Conservation (phyloP, 2,113 vertebrate species). For the Suricata suricatta region DNA sequence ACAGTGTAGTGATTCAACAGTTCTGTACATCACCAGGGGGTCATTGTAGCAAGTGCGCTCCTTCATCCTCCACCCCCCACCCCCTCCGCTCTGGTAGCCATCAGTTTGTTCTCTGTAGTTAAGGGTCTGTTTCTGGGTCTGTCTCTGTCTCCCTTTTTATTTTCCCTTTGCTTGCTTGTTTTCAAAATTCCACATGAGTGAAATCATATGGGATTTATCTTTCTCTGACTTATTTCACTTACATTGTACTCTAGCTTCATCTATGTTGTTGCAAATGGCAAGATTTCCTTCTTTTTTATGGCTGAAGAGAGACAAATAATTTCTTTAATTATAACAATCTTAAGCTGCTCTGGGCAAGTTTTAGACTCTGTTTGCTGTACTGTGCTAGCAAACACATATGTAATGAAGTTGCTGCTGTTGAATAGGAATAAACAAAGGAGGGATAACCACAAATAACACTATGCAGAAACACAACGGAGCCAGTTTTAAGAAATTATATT, state of each 20-base stretch:
- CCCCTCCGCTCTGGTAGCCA: background rate
- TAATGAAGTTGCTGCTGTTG: background rate
- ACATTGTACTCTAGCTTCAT: background rate
- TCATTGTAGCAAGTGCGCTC: background rate
- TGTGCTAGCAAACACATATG: background rate
- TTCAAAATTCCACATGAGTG: background rate
- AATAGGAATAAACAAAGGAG: background rate
- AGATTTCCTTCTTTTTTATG: background rate
- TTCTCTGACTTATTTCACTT: background rate
- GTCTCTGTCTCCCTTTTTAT: background rate
- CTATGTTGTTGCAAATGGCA: background rate
- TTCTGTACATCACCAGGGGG: background rate
- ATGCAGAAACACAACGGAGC: background rate
- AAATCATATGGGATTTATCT: background rate
- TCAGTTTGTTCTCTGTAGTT: background rate
- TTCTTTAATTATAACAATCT: slow-evolving; percentile 23
- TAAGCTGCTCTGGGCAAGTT: background rate
- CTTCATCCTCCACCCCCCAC: background rate
- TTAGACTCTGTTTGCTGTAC: background rate
- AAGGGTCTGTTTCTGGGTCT: background rate
- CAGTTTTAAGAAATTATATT: background rate
- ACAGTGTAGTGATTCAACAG: background rate
- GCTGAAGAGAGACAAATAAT: background rate
- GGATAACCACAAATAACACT: background rate
- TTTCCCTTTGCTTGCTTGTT: background rate